These are phyloP conservation scores for Hypomecis punctinalis DNA, from an alignment of 2,888 invertebrate species.

Conservation along the genomic window DNA sequence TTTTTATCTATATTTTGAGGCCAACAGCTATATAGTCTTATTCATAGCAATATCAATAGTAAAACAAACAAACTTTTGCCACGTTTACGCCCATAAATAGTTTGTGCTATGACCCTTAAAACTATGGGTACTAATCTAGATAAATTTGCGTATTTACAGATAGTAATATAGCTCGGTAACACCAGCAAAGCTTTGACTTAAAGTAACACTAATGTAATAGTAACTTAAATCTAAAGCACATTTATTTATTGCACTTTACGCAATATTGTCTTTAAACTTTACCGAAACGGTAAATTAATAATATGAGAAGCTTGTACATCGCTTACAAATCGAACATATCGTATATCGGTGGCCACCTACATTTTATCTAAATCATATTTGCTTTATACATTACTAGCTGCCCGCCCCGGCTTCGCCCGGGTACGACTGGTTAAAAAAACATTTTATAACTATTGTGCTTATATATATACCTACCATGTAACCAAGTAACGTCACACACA, in stretches of 20 bases:
- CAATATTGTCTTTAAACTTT: constrained; percentile 62
- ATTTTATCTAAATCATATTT: constrained; percentile 11
- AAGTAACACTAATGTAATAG: constrained; percentile 20
- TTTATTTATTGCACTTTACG: constrained; percentile 67
- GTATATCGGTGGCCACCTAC: constrained; percentile 22
- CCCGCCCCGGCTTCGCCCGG: no score
- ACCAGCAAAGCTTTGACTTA: constrained; percentile 41
- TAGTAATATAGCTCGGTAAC: constrained; percentile 48
- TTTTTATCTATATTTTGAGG: no score
- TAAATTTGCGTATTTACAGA: constrained; percentile 47
- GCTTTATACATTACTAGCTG: no score
- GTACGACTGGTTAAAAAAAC: no score
- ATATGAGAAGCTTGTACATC: constrained; percentile 19
- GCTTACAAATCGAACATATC: constrained; percentile 10
- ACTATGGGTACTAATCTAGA: constrained; percentile 15
- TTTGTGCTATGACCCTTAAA: constrained; percentile 18
- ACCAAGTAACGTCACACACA: no score
- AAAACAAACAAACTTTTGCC: neutral
- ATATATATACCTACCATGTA: no score
- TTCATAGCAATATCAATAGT: neutral
- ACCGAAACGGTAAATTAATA: constrained; percentile 18
- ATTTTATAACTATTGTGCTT: no score
- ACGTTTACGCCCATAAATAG: constrained; percentile 11
- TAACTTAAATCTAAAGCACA: constrained; percentile 60
- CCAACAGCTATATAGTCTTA: no score